Evolutionary conservation across 2,888 invertebrate species (phyloP).

Genomic region (Ophion ventricosus): DNA sequence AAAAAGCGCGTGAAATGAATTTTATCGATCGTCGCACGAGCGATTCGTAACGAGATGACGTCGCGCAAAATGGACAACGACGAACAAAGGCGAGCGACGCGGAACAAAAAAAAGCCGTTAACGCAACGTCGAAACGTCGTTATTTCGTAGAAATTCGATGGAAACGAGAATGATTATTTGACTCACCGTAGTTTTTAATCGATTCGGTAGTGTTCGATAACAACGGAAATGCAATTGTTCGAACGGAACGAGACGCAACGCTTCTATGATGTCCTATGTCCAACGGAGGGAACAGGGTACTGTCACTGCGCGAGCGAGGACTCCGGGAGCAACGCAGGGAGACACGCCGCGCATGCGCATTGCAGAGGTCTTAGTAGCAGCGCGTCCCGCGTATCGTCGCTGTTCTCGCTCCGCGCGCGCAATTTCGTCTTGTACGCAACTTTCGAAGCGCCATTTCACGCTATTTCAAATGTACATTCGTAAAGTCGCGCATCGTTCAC

Average conservation of each 20-base stretch:
- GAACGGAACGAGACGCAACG: slow-evolving; percentile 60
- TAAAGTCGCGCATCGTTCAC: background rate
- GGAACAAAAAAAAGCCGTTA: slow-evolving; percentile 31
- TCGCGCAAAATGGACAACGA: slow-evolving; percentile 52
- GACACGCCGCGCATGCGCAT: slow-evolving; percentile 35
- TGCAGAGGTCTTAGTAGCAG: slow-evolving; percentile 3
- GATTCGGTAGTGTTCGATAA: slow-evolving; percentile 32
- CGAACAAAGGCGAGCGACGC: slow-evolving; percentile 49
- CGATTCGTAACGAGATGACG: slow-evolving; percentile 43
- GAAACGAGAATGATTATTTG: background rate
- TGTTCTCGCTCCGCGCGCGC: slow-evolving; percentile 6
- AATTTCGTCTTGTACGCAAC: background rate
- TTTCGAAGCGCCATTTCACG: slow-evolving; percentile 19
- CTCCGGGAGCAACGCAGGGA: background rate
- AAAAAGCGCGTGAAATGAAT: slow-evolving; percentile 18
- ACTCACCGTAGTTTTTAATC: slow-evolving; percentile 54
- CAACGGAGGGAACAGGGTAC: slow-evolving; percentile 51
- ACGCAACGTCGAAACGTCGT: background rate
- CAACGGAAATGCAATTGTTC: slow-evolving; percentile 50
- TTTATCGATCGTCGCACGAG: slow-evolving; percentile 55
- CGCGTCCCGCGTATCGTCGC: slow-evolving; percentile 44
- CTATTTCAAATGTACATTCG: background rate
- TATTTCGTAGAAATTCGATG: background rate
- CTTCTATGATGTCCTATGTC: slow-evolving; percentile 41
- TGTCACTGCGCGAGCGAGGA: slow-evolving; percentile 40